phyloP scores from a whole-genome alignment of 2,797 vertebrate genomes.

The Gobionotothen gibberifrons region DNA sequence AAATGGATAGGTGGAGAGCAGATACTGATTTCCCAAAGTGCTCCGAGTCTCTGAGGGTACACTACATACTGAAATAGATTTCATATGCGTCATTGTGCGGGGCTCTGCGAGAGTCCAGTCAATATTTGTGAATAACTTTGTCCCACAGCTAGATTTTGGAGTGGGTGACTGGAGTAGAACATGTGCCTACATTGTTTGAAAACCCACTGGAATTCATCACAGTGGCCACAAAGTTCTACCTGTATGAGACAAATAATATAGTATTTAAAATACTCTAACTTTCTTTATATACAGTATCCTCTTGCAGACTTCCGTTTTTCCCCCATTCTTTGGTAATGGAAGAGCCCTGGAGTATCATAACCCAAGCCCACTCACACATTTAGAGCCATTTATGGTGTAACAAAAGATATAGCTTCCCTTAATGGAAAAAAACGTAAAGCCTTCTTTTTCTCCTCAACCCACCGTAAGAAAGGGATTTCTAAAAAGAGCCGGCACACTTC shows the following conservation, averaged over 20 bases:
- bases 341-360: background rate
- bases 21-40: constrained; percentile 54
- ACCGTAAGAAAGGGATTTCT: constrained; percentile 7
- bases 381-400: background rate
- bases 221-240: background rate
- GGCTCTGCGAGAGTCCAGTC: constrained; percentile 28
- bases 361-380: background rate
- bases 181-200: background rate
- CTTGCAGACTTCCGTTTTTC: background rate
- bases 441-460: background rate
- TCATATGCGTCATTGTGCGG: constrained; percentile 22
- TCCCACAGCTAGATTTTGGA: constrained; percentile 18
- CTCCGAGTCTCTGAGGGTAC: constrained; percentile 19
- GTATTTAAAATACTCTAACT: background rate
- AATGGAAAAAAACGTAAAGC: background rate
- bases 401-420: background rate
- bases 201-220: constrained; percentile 9
- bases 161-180: constrained; percentile 13
- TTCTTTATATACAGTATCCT: background rate
- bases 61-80: constrained; percentile 34
- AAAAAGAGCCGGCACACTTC: constrained; percentile 1
- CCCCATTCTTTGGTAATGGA: background rate
- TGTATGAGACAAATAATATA: constrained; percentile 6
- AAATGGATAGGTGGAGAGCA: constrained; percentile 43
- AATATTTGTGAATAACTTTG: constrained; percentile 26